Evolutionary conservation across 2,797 vertebrate species (phyloP), one percentile per base, ranked within the genome.

Genomic region (Cuculus canorus): DNA sequence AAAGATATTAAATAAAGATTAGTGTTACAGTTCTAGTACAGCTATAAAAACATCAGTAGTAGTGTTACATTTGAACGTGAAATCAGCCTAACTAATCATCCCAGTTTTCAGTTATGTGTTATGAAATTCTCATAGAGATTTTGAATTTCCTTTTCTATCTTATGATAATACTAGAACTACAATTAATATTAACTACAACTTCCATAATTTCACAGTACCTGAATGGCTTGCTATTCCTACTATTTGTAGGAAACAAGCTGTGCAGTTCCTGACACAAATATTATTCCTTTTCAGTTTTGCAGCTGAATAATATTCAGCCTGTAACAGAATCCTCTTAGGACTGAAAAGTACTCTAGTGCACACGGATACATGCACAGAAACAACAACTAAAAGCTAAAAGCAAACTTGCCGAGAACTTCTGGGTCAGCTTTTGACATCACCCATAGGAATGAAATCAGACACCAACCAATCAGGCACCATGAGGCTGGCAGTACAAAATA

Each of bases 391-490:
- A 84, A 87, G 78, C 89, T 64, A 54, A 87, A 91, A 90, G 86
- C 71, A 96, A 86, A 95, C 95, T 96, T 35, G 82, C 81, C 6
- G 60, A 77, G 88, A 93, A 68, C 77, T 90, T 95, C 84, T 90
- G 90, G 93, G 94, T 95, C 83, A 93, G 92, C 93, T 97, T 88
- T 82, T 87, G 88, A 88, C 75, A 92, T 93, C 80, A 79, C 66
- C 94, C 97, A 78, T 65, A 96, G 91, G 95, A 96, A 96, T 96
- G 96, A 96, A 97, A 97, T 75, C 90, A 95, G 96, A 97, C 96
- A 95, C 96, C 95, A 33, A 85, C 96, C 96, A 96, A 96, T 95
- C 77, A 41, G 91, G 95, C 96, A 93, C 93, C 78, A n/a, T 54
- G 90, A 96, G 94, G 81, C 96, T 97, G 96, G 94, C 96, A 96